Conservation (phyloP, 2,888 invertebrate genomes). For the Acleris literana region DNA sequence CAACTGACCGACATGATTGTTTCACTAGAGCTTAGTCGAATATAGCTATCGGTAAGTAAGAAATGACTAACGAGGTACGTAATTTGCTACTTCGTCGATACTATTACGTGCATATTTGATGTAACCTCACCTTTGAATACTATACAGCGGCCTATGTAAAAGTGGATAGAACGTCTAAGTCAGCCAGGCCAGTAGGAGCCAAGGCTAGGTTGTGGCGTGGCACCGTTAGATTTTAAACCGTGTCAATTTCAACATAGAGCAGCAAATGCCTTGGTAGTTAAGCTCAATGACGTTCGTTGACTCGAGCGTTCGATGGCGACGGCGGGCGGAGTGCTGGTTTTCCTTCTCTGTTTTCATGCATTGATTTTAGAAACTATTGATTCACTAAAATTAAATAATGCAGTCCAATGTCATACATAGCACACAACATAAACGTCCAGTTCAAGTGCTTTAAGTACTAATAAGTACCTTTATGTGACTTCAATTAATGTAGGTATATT, state of each 20-base stretch:
- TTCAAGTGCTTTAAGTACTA: no score
- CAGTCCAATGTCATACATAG: slow-evolving; percentile 6
- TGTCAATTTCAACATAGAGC: slow-evolving; percentile 48
- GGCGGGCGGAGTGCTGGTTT: slow-evolving; percentile 75
- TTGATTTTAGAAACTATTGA: slow-evolving; percentile 79
- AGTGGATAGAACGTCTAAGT: slow-evolving; percentile 84
- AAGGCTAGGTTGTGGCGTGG: slow-evolving; percentile 73
- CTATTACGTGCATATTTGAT: slow-evolving; percentile 54
- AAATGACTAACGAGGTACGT: not conserved
- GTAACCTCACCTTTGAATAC: slow-evolving; percentile 64
- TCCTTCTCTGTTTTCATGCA: slow-evolving; percentile 83
- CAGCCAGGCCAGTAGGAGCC: slow-evolving; percentile 83
- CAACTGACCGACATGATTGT: no score
- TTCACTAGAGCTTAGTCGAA: no score
- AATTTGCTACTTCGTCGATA: not conserved
- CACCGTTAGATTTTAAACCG: slow-evolving; percentile 53
- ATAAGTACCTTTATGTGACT: no score
- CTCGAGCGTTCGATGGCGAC: slow-evolving; percentile 76
- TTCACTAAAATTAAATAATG: slow-evolving; percentile 8
- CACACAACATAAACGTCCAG: no score
- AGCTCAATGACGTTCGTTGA: slow-evolving; percentile 83
- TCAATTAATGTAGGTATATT: no score
- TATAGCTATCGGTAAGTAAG: no score
- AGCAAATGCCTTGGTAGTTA: slow-evolving; percentile 47
- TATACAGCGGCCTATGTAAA: slow-evolving; percentile 74